Base-by-base conservation (phyloP, 2,888 invertebrate species). In the Temnothorax ravouxi region DNA sequence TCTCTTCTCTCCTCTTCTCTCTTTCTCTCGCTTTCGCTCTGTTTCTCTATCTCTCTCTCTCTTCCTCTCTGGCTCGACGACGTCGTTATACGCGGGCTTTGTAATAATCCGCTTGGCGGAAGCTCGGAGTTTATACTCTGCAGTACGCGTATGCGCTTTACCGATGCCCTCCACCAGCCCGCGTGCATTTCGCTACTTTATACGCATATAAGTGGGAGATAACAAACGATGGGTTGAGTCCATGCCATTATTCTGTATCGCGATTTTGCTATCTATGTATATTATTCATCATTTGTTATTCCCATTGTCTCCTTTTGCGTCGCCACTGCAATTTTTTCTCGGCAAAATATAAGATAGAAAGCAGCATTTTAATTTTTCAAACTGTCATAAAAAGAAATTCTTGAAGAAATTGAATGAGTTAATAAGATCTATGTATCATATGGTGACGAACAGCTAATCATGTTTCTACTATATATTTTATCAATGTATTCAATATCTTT, bases 151-250 rank as follows among this genome's bases (percentile, higher is more conserved):
- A 66, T 50, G 29, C 50, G 47, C 61, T 83, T 50, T 66, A n/a
- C 15, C 25, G 8, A n/a, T 50, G 47, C 15, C 21, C 25, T 21
- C 21, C 34, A 61, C 50, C 18, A 77, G 13, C 8, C 44, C n/a
- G 15, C n/a, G n/a, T 59, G 66, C 18, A 67, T 61, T 59, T 56
- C n/a, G 29, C 29, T 82, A 82, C 50, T 61, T 83, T 77, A 77
- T 67, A 41, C 41, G 50, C 59, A 50, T 52, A 77, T 79, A 83
- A 83, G 79, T 79, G 67, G 59, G 8, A 83, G 79, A 83, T 67
- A 83, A 77, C 77, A 56, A 83, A 83, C 67, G 25, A 34, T 25
- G 15, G 8, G 50, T 52, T n/a, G 59, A 21, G 38, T 67, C 18
- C 41, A 61, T 25, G 25, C 29, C 59, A 29, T 81, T 72, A 72